Evolutionary conservation across 2,797 vertebrate genomes (phyloP), one percentile per base, ranked within the genome.

Genomic region (Sebastes reedi): DNA sequence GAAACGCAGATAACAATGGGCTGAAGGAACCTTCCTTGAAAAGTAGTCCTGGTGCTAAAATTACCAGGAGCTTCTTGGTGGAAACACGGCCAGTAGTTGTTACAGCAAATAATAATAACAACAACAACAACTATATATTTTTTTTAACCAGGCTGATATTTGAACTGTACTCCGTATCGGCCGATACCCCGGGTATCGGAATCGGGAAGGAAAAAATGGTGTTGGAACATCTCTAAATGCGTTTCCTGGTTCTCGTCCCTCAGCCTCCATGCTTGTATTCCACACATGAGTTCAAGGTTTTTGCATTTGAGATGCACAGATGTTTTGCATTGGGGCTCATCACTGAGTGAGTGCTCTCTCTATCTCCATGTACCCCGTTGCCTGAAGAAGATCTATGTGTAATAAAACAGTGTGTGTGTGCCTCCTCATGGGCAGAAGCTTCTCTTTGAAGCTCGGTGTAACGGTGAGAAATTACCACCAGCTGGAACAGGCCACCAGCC

Each of bases 391-490:
- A 61, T 59, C n/a, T 7, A 22, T 9, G 18, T 30, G 52, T 62
- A 66, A 68, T 61, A 30, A 67, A 75, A 62, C 22, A 11, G 13
- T 18, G 3, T 22, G 66, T 25, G 27, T 24, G 8, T 3, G 20
- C 5, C 36, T 73, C 39, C 29, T 80, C 13, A 1, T 75, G 55
- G 11, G 54, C 59, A 11, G 25, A 59, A 70, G 36, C 58, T 10
- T 3, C 24, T 27, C 50, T 68, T 14, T 72, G 67, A 16, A 73
- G 52, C 69, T 32, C 50, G 0, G 34, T 16, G 22, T 18, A 60
- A 72, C 69, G 46, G 81, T 76, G 65, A 87, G 24, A 85, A 71
- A 82, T 71, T 25, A 52, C 64, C 80, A 83, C 80, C 88, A 88
- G 77, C 74, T 84, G 81, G 67, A 80, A 50, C 80, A 58, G 36